Evolutionary conservation across 2,113 vertebrate species (phyloP).

Genomic region (Gallinago paraguaiae): DNA sequence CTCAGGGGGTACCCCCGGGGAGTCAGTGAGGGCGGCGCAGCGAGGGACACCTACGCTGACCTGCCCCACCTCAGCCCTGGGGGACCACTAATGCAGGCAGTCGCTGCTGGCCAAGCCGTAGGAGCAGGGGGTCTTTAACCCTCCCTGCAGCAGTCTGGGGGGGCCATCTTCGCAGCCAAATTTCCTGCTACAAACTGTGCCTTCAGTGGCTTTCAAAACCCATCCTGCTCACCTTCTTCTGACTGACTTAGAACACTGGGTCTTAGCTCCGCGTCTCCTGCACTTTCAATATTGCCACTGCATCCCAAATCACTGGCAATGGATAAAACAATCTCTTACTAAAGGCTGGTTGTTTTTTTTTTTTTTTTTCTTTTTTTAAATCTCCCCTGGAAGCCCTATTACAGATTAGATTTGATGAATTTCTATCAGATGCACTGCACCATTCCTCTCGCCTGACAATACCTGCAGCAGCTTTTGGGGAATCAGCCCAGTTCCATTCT

Average conservation of each 20-base stretch:
- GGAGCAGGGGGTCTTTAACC: background rate
- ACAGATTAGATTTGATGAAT: background rate
- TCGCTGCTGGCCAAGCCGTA: background rate
- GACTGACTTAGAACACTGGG: background rate
- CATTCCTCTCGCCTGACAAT: background rate
- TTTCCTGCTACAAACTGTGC: background rate
- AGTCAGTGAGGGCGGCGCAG: rapidly evolving
- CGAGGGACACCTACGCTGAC: background rate
- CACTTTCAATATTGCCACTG: background rate
- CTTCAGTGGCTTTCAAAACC: background rate
- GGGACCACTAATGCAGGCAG: background rate
- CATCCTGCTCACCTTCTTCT: background rate
- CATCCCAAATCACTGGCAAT: background rate
- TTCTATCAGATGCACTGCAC: background rate
- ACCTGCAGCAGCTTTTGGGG: background rate
- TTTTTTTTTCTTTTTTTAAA: background rate
- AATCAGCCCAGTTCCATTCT: background rate
- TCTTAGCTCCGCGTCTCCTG: background rate
- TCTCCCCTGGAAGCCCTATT: background rate
- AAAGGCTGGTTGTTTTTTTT: background rate
- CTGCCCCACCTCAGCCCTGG: background rate
- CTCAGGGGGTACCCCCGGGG: rapidly evolving
- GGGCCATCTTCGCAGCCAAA: background rate
- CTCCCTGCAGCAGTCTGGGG: background rate
- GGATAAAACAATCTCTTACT: background rate